Percentiles rank a stretch among this genome's conserved stretches.
phyloP scores from a whole-genome alignment of 2,113 vertebrate genomes.

The Coreoperca whiteheadi region DNA sequence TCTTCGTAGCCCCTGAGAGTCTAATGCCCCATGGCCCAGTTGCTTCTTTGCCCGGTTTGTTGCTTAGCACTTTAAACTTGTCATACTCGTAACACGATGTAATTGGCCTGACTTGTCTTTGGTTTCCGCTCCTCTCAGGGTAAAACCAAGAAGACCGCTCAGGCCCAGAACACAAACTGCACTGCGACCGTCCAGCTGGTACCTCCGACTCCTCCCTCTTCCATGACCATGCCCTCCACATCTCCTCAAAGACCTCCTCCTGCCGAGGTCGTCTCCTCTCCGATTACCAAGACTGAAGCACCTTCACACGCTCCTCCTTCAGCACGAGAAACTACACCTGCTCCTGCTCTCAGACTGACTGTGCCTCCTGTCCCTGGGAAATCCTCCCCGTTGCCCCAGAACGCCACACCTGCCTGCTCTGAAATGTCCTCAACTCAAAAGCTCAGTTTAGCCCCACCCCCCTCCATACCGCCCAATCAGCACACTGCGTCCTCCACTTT shows the following conservation, averaged over 20 bases:
- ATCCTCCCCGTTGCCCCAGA: not conserved
- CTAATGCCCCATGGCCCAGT: not conserved
- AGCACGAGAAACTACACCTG: too few relatives aligned
- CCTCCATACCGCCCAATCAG: not conserved
- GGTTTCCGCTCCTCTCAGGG: conserved; percentile 3
- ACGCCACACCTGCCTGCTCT: not conserved
- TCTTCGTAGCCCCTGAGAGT: not conserved
- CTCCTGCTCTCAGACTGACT: not conserved
- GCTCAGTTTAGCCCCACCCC: not conserved
- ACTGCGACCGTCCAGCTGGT: not conserved
- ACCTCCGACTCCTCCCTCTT: not conserved
- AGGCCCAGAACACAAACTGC: not conserved
- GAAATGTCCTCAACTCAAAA: not conserved
- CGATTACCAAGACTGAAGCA: not conserved
- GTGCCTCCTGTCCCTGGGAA: not conserved
- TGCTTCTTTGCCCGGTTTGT: not conserved
- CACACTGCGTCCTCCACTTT: not conserved
- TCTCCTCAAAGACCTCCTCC: not conserved
- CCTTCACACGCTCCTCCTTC: not conserved
- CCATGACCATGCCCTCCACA: not conserved
- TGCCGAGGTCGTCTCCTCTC: too few relatives aligned
- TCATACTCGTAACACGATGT: not conserved
- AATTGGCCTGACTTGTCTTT: not conserved
- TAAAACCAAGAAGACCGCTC: not conserved
- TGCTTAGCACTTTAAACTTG: not conserved